These are phyloP conservation scores for Morone chrysops DNA, from an alignment of 2,113 vertebrate species.

Conservation along the genomic window DNA sequence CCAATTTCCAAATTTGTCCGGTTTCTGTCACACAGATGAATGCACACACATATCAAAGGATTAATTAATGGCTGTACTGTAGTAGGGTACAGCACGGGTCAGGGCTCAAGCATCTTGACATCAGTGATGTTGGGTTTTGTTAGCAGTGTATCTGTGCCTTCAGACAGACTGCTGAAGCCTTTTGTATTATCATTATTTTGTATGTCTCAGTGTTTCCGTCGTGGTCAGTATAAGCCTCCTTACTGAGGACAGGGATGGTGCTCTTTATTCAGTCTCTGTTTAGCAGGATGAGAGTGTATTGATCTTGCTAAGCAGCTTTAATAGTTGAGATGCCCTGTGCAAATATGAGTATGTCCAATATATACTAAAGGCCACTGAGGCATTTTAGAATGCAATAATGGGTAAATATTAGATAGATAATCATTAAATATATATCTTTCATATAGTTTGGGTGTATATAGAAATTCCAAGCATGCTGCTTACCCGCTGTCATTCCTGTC, in stretches of 20 bases:
- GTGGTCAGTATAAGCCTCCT: conserved; percentile 35
- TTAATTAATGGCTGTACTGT: conserved; percentile 31
- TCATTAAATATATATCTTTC: conserved; percentile 22
- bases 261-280: conserved; percentile 54
- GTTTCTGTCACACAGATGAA: conserved; percentile 8
- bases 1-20: no score
- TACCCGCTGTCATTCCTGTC: neutral
- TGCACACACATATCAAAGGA: neutral
- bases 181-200: conserved; percentile 11
- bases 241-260: conserved; percentile 23
- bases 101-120: conserved; percentile 23
- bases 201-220: conserved; percentile 32
- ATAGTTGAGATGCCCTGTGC: conserved; percentile 47
- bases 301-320: conserved; percentile 62
- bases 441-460: conserved; percentile 4
- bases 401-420: conserved; percentile 51
- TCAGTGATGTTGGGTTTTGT: neutral
- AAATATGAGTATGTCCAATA: conserved; percentile 53
- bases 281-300: conserved; percentile 57
- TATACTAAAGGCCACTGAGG: conserved; percentile 42
- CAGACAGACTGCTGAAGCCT: conserved; percentile 12
- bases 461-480: conserved; percentile 30
- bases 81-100: conserved; percentile 42
- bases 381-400: conserved; percentile 37
- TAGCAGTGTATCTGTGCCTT: neutral